phyloP scores from a whole-genome alignment of 2,888 invertebrate genomes.

The Caenorhabditis imperialis region DNA sequence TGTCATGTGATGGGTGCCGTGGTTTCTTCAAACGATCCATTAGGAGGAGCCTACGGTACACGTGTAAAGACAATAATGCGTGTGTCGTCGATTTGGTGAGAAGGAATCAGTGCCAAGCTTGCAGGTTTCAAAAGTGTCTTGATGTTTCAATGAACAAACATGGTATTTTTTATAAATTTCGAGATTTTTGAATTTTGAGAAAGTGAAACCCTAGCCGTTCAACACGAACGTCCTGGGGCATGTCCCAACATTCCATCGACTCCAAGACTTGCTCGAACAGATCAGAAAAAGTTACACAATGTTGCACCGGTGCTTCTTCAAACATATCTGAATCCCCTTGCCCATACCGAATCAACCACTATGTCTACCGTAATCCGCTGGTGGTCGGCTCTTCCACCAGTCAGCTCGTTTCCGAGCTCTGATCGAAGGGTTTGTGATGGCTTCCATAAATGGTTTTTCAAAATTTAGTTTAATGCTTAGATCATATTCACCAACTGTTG shows the following conservation, averaged over 20 bases:
- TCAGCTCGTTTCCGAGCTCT: conserved; percentile 19
- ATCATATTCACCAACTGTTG: conserved; percentile 58
- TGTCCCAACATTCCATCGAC: neutral
- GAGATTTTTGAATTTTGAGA: neutral
- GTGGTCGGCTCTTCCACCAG: conserved; percentile 34
- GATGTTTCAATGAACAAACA: conserved; percentile 65
- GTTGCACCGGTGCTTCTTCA: too few relatives aligned
- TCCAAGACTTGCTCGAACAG: neutral
- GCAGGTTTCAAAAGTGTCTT: conserved; percentile 83
- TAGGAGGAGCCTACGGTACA: conserved; percentile 79
- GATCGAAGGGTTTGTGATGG: conserved; percentile 20
- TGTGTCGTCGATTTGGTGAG: conserved; percentile 93
- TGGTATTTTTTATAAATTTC: conserved; percentile 20
- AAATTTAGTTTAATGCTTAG: conserved; percentile 25
- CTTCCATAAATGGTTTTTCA: neutral
- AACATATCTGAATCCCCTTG: neutral
- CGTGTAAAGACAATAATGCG: conserved; percentile 89
- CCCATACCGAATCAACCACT: conserved; percentile 1
- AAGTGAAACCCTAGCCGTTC: conserved; percentile 39
- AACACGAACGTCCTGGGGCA: conserved; percentile 35
- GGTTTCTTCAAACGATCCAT: conserved; percentile 90
- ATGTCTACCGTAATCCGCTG: conserved; percentile 28
- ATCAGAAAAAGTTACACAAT: too few relatives aligned
- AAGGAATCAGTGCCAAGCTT: conserved; percentile 94
- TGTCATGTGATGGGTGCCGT: conserved; percentile 82